Base-by-base conservation (phyloP, 2,113 vertebrate species). In the Cochlearius cochlearius region DNA sequence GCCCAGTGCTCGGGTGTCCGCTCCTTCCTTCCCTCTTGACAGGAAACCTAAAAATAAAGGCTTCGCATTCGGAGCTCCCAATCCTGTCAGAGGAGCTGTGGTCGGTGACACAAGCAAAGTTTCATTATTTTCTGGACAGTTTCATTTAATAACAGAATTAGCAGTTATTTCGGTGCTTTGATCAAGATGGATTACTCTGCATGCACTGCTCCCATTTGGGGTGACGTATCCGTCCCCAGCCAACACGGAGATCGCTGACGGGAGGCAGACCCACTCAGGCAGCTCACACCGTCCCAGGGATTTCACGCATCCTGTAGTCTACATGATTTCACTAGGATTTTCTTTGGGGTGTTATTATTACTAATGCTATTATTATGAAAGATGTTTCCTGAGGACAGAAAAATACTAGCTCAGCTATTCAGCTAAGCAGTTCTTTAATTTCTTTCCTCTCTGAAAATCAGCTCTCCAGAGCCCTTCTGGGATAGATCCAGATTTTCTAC, bases 351-450 rank as follows among this genome's bases (percentile, higher is more conserved):
- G 79, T 86, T 88, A 72, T 92, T 72, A 83, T 83, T 88, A 43
- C 75, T 95, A 86, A 94, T 86, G 67, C 89, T 83, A 22, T 91
- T 88, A 88, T 79, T 72, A 55, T 47, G 75, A 32, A 86, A 95
- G 77, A 64, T 81, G 27, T 86, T 88, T 88, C 91, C 89, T 8
- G 74, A 88, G 94, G 92, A 95, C 92, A 92, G 75, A 76, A 80
- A 97, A 96, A 49, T 43, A 92, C 82, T 55, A 88, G 64, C 94
- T 95, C 86, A 97, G 94, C 90, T 93, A 30, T 96, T 95, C 77
- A 77, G 59, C 74, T 89, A 60, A 94, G 86, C 58, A 90, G 21
- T 64, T 76, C 80, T 94, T 94, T 92, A 91, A 96, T 87, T 96
- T 83, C 89, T 94, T 69, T 43, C 75, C 84, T 91, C 76, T 86